Conservation (phyloP, 2,797 vertebrate genomes). For the Poecile montanus region DNA sequence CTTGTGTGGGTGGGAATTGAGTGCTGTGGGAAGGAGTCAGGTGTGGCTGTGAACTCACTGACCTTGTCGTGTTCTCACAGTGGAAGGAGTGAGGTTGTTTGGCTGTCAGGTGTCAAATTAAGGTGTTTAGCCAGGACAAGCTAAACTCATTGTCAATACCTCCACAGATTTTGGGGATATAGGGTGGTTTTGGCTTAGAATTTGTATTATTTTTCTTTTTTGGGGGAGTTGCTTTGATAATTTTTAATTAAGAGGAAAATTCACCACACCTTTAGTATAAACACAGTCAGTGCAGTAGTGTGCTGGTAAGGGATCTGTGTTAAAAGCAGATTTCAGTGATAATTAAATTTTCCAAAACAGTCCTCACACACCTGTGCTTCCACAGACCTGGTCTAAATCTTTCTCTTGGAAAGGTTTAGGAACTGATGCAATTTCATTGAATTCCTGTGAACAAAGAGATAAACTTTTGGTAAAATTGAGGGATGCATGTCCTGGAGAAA, state of each 20-base stretch:
- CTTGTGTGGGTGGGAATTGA: background rate
- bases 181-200: background rate
- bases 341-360: background rate
- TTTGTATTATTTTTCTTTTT: background rate
- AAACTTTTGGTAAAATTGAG: background rate
- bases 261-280: rapidly evolving
- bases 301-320: background rate
- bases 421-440: background rate
- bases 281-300: background rate
- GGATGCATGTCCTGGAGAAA: background rate
- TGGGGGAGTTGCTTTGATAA: background rate
- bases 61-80: background rate
- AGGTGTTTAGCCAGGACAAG: background rate
- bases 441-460: background rate
- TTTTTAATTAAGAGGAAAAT: background rate
- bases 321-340: background rate
- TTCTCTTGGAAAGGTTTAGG: background rate
- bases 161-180: background rate
- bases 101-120: background rate
- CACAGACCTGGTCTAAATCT: background rate
- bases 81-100: background rate
- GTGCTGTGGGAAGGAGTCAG: background rate
- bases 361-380: background rate
- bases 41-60: background rate
- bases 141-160: background rate